phyloP scores from a whole-genome alignment of 2,113 vertebrate species.

The Polypterus senegalus region DNA sequence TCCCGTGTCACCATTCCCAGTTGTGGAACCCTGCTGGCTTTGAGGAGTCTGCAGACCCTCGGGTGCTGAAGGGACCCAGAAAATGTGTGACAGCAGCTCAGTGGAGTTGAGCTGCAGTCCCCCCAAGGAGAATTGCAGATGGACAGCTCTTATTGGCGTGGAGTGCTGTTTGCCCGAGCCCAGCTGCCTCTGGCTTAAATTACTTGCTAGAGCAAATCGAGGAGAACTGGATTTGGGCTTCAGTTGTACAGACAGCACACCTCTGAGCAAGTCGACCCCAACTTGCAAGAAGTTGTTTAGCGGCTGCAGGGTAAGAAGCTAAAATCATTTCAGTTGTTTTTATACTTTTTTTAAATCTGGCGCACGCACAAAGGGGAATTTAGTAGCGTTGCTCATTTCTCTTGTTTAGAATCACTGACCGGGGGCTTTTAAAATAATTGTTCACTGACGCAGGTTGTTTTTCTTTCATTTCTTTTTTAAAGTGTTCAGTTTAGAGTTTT shows the following conservation, averaged over 20 bases:
- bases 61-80: constrained; percentile 26
- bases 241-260: constrained; percentile 25
- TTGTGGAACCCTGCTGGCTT: constrained; percentile 40
- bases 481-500: no score
- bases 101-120: constrained; percentile 31
- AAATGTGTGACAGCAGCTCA: constrained; percentile 16
- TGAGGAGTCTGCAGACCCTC: constrained; percentile 35
- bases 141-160: constrained; percentile 43
- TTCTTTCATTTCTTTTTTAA: no score
- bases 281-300: constrained; percentile 36
- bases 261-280: constrained; percentile 39
- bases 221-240: constrained; percentile 47
- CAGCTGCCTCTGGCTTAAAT: constrained; percentile 52
- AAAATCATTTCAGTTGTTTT: no score
- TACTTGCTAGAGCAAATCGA: constrained; percentile 47
- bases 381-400: no score
- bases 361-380: no score
- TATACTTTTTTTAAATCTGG: no score
- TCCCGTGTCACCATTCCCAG: no score
- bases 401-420: no score
- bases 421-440: no score
- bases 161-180: constrained; percentile 49
- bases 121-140: constrained; percentile 32
- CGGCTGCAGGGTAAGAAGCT: constrained; percentile 9
- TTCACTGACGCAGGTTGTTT: no score